These are phyloP conservation scores for Saturnia pavonia DNA, from an alignment of 2,888 invertebrate genomes.

Conservation along the genomic window DNA sequence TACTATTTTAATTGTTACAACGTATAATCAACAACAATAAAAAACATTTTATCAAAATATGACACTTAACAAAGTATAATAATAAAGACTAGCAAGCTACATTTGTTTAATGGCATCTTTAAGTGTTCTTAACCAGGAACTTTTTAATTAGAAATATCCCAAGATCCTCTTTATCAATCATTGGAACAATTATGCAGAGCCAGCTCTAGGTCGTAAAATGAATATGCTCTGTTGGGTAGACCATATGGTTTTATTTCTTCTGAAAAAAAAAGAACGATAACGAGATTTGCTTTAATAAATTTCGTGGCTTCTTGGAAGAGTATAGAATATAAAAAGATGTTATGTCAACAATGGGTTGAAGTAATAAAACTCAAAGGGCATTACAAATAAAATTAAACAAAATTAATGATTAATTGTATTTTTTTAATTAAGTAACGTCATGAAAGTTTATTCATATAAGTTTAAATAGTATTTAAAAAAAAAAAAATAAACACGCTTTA, in stretches of 20 bases:
- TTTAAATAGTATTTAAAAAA: no score
- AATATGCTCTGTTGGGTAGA: constrained; percentile 45
- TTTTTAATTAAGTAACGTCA: no score
- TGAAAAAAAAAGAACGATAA: constrained; percentile 38
- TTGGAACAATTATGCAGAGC: constrained; percentile 72
- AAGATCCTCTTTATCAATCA: constrained; percentile 45
- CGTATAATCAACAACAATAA: background rate
- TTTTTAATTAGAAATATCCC: background rate
- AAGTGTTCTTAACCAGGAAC: no score
- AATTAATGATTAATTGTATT: no score
- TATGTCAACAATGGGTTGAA: no score
- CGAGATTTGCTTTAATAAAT: background rate
- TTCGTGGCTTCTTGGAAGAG: background rate
- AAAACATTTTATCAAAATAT: background rate
- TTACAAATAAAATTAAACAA: no score
- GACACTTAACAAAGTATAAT: background rate
- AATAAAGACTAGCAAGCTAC: background rate
- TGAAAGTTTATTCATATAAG: no score
- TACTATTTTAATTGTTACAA: background rate
- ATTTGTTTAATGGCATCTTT: background rate
- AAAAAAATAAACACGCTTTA: no score
- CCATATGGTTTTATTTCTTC: constrained; percentile 32
- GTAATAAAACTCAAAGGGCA: no score
- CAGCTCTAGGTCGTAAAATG: constrained; percentile 69
- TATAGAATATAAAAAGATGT: background rate